Percentiles rank a stretch among this genome's conserved stretches.
Conservation (phyloP, 2,888 invertebrate genomes). For the Drosophila putrida region DNA sequence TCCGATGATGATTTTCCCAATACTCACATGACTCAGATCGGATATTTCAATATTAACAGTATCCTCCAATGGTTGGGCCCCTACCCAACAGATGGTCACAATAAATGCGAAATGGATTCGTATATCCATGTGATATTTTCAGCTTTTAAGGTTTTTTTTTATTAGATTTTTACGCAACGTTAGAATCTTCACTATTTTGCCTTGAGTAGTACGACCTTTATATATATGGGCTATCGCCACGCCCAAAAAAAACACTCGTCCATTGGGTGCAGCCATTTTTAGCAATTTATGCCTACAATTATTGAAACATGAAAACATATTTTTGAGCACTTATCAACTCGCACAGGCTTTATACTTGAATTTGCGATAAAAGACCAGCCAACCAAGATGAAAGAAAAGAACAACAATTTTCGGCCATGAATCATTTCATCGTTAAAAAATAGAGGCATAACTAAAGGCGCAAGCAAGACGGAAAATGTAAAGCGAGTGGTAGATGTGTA, state of each 20-base stretch:
- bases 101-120: conserved; percentile 46
- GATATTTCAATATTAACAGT: conserved; percentile 20
- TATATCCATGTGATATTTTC: conserved; percentile 19
- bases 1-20: not conserved
- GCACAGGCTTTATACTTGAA: conserved; percentile 10
- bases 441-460: too few species aligned
- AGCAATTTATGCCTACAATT: conserved; percentile 38
- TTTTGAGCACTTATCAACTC: conserved; percentile 45
- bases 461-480: too few species aligned
- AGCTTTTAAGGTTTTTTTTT: not conserved
- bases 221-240: conserved; percentile 47
- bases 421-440: not conserved
- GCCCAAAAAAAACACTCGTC: conserved; percentile 20
- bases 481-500: too few species aligned
- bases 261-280: conserved; percentile 53
- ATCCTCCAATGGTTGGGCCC: conserved; percentile 34
- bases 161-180: conserved; percentile 5
- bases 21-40: conserved; percentile 68
- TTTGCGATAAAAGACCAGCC: conserved; percentile 36
- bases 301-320: conserved; percentile 62
- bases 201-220: conserved; percentile 15
- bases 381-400: not conserved
- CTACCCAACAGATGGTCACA: conserved; percentile 51
- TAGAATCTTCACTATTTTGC: conserved; percentile 14
- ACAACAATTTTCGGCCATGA: conserved; percentile 12